These are phyloP conservation scores for Parnassius smintheus DNA, from an alignment of 2,888 invertebrate genomes.

Conservation along the genomic window DNA sequence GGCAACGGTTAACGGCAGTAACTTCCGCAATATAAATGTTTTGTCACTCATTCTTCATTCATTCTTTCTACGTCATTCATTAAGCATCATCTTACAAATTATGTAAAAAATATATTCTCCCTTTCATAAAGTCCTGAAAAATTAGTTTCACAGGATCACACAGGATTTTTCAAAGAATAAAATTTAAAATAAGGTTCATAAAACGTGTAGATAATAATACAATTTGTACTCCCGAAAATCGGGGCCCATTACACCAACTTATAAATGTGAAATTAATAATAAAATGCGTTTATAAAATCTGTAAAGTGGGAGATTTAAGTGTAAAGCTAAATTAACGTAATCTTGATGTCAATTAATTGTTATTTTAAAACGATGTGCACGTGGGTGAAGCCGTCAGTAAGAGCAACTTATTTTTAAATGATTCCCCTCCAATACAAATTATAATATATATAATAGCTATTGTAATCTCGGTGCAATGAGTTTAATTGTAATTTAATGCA, in stretches of 20 bases:
- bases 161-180: no score
- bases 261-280: no score
- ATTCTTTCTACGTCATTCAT: neutral
- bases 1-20: neutral
- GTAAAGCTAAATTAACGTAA: no score
- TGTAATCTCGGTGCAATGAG: conserved; percentile 65
- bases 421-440: conserved; percentile 43
- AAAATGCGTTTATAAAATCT: neutral
- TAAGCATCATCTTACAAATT: no score
- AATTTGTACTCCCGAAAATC: no score
- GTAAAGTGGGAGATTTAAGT: neutral
- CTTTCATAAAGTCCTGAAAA: no score
- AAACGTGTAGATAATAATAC: no score
- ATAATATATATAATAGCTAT: conserved; percentile 45
- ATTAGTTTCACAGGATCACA: no score
- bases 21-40: neutral
- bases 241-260: no score
- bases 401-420: conserved; percentile 43
- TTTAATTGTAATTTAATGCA: conserved; percentile 67
- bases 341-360: neutral
- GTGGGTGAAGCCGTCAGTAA: conserved; percentile 34
- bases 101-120: no score
- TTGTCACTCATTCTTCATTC: neutral
- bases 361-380: conserved; percentile 9
- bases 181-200: no score